Percentiles rank a stretch among this genome's conserved stretches.
phyloP scores from a whole-genome alignment of 1,140 invertebrate genomes.

The Coboldia fuscipes region DNA sequence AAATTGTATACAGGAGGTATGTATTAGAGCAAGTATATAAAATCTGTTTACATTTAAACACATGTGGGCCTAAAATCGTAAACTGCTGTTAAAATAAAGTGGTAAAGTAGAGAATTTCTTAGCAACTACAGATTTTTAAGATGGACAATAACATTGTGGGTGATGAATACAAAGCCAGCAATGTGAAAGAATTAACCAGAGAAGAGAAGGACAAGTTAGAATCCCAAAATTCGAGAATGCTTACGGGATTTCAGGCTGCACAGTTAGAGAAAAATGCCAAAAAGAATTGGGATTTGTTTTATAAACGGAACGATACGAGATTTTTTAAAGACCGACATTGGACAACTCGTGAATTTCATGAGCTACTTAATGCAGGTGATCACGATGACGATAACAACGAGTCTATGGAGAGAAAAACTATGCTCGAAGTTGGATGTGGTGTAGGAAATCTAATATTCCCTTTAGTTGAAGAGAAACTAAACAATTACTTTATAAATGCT shows the following conservation, averaged over 20 bases:
- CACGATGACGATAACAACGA: slow-evolving; percentile 18
- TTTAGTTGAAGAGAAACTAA: slow-evolving; percentile 52
- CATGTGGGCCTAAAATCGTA: no score
- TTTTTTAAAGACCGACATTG: slow-evolving; percentile 98
- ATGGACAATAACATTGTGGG: no score
- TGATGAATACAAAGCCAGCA: no score
- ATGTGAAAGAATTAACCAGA: slow-evolving; percentile 28
- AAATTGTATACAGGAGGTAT: no score
- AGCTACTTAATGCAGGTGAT: slow-evolving; percentile 41
- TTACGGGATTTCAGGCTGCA: slow-evolving; percentile 53
- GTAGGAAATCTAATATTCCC: slow-evolving; percentile 95
- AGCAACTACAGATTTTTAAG: no score
- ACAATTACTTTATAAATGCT: slow-evolving; percentile 57
- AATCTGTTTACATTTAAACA: no score
- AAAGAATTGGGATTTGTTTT: slow-evolving; percentile 96
- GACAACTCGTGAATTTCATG: slow-evolving; percentile 85
- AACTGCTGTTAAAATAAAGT: no score
- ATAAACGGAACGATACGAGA: slow-evolving; percentile 73
- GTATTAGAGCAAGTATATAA: no score
- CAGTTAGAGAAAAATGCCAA: slow-evolving; percentile 71
- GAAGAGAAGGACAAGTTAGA: slow-evolving; percentile 36
- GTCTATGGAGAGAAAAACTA: slow-evolving; percentile 15
- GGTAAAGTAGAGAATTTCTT: no score
- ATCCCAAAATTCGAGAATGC: slow-evolving; percentile 44
- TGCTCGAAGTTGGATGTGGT: slow-evolving; percentile 88